These are phyloP conservation scores for Parnassius apollo DNA, from an alignment of 2,888 invertebrate species.

Conservation along the genomic window DNA sequence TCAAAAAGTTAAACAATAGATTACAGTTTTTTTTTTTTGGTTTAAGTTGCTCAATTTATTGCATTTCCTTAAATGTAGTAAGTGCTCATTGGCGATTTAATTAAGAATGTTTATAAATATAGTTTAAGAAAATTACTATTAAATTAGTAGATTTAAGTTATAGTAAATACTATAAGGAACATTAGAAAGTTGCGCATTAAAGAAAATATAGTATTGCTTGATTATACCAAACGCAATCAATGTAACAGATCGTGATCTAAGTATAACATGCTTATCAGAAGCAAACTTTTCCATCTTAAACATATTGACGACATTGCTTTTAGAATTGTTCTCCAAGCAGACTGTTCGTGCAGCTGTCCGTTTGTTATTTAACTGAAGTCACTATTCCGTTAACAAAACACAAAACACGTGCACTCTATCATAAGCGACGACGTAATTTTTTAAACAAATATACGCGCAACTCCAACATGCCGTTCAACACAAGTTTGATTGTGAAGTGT, in stretches of 20 bases:
- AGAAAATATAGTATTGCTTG: too few relatives aligned
- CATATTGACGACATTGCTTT: constrained; percentile 2
- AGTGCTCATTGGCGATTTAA: constrained; percentile 26
- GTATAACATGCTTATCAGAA: not conserved
- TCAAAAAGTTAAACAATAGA: constrained; percentile 60
- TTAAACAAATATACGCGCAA: constrained; percentile 11
- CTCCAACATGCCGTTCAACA: not conserved
- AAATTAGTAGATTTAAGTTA: not conserved
- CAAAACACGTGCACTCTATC: constrained; percentile 17
- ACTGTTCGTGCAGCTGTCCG: constrained; percentile 12
- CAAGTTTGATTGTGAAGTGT: not conserved
- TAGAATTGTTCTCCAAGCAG: constrained; percentile 12
- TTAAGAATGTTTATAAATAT: constrained; percentile 8
- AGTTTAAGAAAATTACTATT: not conserved
- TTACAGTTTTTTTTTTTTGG: constrained; percentile 32
- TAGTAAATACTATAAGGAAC: too few relatives aligned
- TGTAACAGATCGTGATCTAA: constrained; percentile 3
- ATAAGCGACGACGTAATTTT: constrained; percentile 15
- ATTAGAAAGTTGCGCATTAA: not conserved
- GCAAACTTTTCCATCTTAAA: constrained; percentile 2
- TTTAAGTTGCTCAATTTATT: constrained; percentile 71
- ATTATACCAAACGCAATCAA: not conserved
- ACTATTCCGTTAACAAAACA: constrained; percentile 24
- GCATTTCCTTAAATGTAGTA: constrained; percentile 60
- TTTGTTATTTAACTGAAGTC: constrained; percentile 5